phyloP scores from a whole-genome alignment of 2,113 vertebrate species.

The Nycticorax nycticorax region DNA sequence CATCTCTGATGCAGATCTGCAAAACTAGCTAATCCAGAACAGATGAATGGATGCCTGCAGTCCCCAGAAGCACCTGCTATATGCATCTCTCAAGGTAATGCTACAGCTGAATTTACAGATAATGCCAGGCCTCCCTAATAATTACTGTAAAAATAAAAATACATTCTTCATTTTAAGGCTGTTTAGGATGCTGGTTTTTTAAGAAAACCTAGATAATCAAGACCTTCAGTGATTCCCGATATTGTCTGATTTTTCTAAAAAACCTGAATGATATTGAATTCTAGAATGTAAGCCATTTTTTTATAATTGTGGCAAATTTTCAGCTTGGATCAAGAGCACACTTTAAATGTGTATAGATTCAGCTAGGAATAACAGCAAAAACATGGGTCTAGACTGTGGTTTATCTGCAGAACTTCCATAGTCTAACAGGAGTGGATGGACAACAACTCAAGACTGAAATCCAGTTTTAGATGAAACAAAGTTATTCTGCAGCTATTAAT shows the following conservation, averaged over 20 bases:
- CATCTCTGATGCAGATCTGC: not conserved
- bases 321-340: not conserved
- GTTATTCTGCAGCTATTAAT: not conserved
- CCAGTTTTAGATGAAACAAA: not conserved
- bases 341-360: not conserved
- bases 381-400: not conserved
- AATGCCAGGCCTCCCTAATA: not conserved
- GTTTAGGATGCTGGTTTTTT: not conserved
- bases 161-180: not conserved
- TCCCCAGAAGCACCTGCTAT: not conserved
- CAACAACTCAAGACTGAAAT: not conserved
- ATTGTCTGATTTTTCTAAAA: not conserved
- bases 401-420: not conserved
- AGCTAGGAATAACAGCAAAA: not conserved
- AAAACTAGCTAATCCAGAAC: not conserved
- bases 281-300: fast-evolving
- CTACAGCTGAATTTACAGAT: not conserved
- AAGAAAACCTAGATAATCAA: not conserved
- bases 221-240: not conserved
- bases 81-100: not conserved
- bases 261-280: fast-evolving
- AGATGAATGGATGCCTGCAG: not conserved
- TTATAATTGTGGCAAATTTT: not conserved
- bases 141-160: not conserved
- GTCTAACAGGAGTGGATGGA: not conserved